Percentiles rank a stretch among this genome's conserved stretches.
Evolutionary conservation across 2,888 invertebrate species (phyloP).

Genomic region (Nezara viridula): DNA sequence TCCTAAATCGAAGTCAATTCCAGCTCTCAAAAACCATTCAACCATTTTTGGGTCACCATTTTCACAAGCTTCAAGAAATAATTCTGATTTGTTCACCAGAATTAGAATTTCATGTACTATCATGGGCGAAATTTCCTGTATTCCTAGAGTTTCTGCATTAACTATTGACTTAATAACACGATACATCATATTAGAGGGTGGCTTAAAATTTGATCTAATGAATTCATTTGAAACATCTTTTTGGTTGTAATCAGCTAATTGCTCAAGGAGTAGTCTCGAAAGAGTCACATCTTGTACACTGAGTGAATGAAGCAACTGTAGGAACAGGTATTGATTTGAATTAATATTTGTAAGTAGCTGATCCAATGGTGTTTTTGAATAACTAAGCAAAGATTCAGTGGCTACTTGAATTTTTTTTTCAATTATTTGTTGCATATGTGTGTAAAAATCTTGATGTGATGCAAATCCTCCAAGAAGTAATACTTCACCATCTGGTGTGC

Average conservation of each 20-base stretch:
- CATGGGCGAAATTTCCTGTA: neutral
- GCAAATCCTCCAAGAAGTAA: neutral
- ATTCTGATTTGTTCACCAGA: neutral
- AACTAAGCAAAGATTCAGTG: neutral
- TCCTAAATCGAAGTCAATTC: constrained; percentile 12
- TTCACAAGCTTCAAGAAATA: constrained; percentile 36
- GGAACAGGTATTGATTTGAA: neutral
- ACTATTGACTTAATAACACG: neutral
- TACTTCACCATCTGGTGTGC: neutral
- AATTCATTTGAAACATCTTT: constrained; percentile 1
- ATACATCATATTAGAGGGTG: neutral
- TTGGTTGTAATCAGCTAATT: neutral
- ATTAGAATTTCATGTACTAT: neutral
- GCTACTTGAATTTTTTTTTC: constrained; percentile 19
- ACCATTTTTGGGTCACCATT: neutral
- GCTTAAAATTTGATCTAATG: neutral
- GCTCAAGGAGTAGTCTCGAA: neutral
- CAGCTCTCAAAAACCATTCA: neutral
- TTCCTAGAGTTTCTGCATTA: neutral
- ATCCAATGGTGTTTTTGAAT: neutral
- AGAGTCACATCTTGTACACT: constrained; percentile 7
- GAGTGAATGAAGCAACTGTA: neutral
- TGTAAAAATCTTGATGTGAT: neutral
- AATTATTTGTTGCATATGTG: neutral
- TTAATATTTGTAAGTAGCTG: constrained; percentile 2